Evolutionary conservation across 2,113 vertebrate genomes (phyloP).

Genomic region (Argyrosomus japonicus): DNA sequence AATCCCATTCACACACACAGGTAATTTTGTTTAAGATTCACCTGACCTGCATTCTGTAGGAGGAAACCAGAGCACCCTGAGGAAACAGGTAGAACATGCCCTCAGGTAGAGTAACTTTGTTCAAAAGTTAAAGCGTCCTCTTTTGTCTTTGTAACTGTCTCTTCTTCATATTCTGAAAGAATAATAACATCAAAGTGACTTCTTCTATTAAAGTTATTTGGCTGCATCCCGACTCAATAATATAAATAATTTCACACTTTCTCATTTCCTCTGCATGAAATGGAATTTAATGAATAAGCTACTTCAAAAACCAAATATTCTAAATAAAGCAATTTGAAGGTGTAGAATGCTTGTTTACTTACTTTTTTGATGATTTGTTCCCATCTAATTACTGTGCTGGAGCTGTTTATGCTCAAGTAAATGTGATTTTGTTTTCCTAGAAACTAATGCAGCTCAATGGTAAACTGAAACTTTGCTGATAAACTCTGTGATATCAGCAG

Average conservation of each 20-base stretch:
- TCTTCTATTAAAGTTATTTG: neutral
- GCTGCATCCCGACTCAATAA: neutral
- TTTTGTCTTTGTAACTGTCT: neutral
- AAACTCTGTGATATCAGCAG: neutral
- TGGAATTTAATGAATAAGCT: neutral
- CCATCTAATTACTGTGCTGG: neutral
- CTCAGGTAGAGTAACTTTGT: neutral
- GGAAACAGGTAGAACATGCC: constrained; percentile 8
- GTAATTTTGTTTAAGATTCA: constrained; percentile 10
- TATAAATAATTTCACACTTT: neutral
- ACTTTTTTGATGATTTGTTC: neutral
- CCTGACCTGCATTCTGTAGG: constrained; percentile 2
- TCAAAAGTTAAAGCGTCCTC: neutral
- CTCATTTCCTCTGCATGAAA: neutral
- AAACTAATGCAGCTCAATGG: neutral
- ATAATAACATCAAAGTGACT: neutral
- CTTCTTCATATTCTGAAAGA: neutral
- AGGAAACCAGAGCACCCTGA: neutral
- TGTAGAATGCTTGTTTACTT: neutral
- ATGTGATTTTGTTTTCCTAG: neutral
- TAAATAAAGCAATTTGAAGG: neutral
- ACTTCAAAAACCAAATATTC: neutral
- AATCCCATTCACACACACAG: neutral
- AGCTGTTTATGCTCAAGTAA: neutral
- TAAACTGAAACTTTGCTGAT: neutral